Evolutionary conservation across 2,797 vertebrate genomes (phyloP).

Genomic region (Poecilia wingei): DNA sequence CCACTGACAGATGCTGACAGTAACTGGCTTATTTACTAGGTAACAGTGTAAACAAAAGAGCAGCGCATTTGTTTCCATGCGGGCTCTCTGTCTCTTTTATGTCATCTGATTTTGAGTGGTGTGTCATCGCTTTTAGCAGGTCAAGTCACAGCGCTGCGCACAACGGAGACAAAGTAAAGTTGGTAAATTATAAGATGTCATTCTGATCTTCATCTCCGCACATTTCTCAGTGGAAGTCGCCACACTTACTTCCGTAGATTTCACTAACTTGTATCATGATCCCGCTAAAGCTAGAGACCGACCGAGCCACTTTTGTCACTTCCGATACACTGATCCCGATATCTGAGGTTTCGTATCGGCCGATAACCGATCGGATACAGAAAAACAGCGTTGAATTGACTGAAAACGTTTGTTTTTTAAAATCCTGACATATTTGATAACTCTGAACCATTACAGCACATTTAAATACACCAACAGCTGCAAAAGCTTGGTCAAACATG

Average conservation of each 20-base stretch:
- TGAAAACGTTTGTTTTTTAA: too few species aligned
- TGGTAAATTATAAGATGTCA: not conserved
- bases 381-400: too few species aligned
- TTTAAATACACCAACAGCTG: too few species aligned
- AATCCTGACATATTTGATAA: too few species aligned
- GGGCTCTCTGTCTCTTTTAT: slow-evolving; percentile 11
- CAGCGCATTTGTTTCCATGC: slow-evolving; percentile 19
- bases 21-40: slow-evolving; percentile 21
- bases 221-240: not conserved
- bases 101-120: slow-evolving; percentile 24
- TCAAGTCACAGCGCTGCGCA: slow-evolving; percentile 22
- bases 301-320: too few species aligned
- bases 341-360: too few species aligned
- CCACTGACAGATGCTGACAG: slow-evolving; percentile 28
- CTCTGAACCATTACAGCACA: too few species aligned
- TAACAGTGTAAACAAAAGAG: slow-evolving; percentile 32
- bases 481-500: too few species aligned
- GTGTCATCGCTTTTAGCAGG: slow-evolving; percentile 18
- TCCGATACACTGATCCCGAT: too few species aligned
- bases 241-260: not conserved
- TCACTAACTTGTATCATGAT: not conserved
- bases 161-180: slow-evolving; percentile 1
- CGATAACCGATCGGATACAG: too few species aligned
- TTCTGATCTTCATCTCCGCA: not conserved
- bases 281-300: too few species aligned